phyloP scores from a whole-genome alignment of 2,113 vertebrate genomes.

The Atractosteus spatula region DNA sequence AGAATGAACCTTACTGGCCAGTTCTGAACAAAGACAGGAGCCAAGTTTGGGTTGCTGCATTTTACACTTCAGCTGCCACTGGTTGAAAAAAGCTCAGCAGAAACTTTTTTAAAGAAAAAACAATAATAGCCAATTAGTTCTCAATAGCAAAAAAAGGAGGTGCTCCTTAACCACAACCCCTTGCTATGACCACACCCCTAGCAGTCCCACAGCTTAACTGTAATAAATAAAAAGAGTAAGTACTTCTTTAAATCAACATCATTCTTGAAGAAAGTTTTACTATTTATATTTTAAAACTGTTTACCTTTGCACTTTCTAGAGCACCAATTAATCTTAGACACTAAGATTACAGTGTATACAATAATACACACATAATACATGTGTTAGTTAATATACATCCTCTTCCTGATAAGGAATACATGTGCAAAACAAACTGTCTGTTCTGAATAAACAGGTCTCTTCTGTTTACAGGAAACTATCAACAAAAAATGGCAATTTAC shows the following conservation, averaged over 20 bases:
- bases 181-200: no score
- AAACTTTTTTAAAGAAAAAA: not conserved
- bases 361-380: not conserved
- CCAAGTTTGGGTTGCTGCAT: not conserved
- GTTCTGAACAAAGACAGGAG: not conserved
- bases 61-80: not conserved
- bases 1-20: not conserved
- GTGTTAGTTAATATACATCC: not conserved
- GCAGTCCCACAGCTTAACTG: no score
- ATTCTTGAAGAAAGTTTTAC: no score
- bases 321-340: no score
- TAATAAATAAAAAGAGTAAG: no score
- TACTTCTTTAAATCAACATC: no score
- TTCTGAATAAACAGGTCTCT: not conserved
- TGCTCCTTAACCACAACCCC: no score
- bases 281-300: no score
- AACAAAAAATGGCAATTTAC: not conserved
- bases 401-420: not conserved
- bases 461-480: not conserved
- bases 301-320: no score
- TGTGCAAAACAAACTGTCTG: not conserved
- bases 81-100: not conserved
- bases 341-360: not conserved
- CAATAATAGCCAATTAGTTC: no score
- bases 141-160: no score